Conservation (phyloP, 2,113 vertebrate species). For the Lophius piscatorius region DNA sequence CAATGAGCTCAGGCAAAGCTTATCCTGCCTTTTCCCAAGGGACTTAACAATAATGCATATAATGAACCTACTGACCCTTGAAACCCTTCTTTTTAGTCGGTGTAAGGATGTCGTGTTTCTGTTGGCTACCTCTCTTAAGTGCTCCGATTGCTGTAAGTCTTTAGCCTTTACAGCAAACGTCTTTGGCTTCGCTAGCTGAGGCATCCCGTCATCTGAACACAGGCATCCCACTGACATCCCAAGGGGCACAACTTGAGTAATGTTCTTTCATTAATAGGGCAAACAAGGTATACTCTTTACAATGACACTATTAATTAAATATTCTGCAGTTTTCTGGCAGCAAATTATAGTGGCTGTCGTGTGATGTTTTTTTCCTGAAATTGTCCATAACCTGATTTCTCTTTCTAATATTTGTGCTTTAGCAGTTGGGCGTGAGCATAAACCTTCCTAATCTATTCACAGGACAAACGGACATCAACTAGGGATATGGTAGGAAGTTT, state of each 20-base stretch:
- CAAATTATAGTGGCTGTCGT: conserved; percentile 13
- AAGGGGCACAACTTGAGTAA: conserved; percentile 58
- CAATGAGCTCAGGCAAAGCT: conserved; percentile 46
- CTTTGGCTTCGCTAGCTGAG: conserved; percentile 42
- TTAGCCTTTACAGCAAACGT: conserved; percentile 52
- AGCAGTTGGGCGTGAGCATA: neutral
- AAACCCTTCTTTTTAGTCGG: conserved; percentile 68
- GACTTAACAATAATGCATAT: conserved; percentile 69
- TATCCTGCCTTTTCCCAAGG: conserved; percentile 73
- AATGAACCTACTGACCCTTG: conserved; percentile 74
- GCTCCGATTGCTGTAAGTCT: conserved; percentile 53
- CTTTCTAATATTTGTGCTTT: neutral
- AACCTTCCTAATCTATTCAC: conserved; percentile 8
- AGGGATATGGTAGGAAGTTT: conserved; percentile 47
- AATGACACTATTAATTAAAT: conserved; percentile 28
- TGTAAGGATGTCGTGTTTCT: conserved; percentile 66
- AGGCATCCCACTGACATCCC: conserved; percentile 53
- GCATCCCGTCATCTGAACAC: conserved; percentile 41
- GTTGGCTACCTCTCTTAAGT: conserved; percentile 66
- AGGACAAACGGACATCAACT: conserved; percentile 30
- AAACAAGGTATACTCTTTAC: conserved; percentile 43
- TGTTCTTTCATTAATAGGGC: conserved; percentile 63
- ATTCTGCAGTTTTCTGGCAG: conserved; percentile 2
- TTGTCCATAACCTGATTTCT: neutral
- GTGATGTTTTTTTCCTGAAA: neutral